Percentiles rank a stretch among this genome's conserved stretches.
Conservation (phyloP, 2,797 vertebrate genomes). For the Macropus fuliginosus region DNA sequence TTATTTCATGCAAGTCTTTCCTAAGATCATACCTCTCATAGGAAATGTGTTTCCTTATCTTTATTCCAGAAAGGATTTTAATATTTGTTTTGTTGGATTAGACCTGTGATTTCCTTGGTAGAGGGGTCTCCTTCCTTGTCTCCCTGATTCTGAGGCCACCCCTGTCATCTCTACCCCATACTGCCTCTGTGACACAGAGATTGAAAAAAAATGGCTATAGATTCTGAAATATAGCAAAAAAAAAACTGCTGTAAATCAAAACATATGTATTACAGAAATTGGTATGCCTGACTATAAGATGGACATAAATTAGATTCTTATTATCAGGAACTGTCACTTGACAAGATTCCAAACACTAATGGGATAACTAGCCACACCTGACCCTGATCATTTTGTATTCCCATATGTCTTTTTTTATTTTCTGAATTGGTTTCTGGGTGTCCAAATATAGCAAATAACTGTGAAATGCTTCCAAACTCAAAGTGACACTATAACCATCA, state of each 20-base stretch:
- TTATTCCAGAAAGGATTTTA: background rate
- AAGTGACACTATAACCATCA: constrained; percentile 78
- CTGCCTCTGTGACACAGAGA: background rate
- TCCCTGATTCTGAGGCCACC: background rate
- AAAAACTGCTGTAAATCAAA: constrained; percentile 56
- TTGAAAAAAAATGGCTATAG: constrained; percentile 24
- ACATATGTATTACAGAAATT: constrained; percentile 43
- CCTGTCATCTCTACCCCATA: background rate
- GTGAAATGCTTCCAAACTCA: constrained; percentile 78
- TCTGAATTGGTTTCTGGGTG: constrained; percentile 58
- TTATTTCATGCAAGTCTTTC: background rate
- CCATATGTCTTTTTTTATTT: constrained; percentile 59
- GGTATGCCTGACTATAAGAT: constrained; percentile 43
- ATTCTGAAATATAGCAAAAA: constrained; percentile 55
- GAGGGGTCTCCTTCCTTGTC: background rate
- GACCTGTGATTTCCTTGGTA: background rate
- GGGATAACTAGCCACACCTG: constrained; percentile 66
- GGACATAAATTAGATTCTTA: constrained; percentile 71
- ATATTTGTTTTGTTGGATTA: background rate
- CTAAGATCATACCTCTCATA: background rate
- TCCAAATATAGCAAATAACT: constrained; percentile 76
- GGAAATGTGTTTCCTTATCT: background rate
- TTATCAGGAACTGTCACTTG: constrained; percentile 62
- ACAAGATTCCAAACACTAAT: constrained; percentile 74
- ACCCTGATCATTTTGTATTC: constrained; percentile 64